phyloP scores from a whole-genome alignment of 2,113 vertebrate genomes.

The Syngnathus typhle region DNA sequence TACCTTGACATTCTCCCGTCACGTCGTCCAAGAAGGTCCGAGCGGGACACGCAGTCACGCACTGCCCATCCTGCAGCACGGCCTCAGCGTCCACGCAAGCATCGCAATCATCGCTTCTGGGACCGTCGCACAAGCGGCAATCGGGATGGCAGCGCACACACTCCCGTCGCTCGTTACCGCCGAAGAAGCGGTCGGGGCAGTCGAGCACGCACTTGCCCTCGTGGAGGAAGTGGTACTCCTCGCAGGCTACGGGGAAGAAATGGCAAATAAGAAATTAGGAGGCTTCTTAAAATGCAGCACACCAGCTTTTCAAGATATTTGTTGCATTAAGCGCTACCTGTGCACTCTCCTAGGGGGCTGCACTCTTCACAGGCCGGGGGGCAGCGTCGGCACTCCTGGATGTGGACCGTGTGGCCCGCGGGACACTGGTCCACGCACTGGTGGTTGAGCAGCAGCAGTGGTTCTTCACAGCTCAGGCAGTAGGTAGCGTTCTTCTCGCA shows the following conservation, averaged over 20 bases:
- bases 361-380: slow-evolving; percentile 79
- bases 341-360: slow-evolving; percentile 68
- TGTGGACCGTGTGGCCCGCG: slow-evolving; percentile 60
- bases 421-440: slow-evolving; percentile 76
- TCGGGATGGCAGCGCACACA: slow-evolving; percentile 76
- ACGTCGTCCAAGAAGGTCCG: slow-evolving; percentile 70
- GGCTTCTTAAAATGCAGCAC: too few species aligned
- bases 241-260: slow-evolving; percentile 69
- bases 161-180: slow-evolving; percentile 43
- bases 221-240: slow-evolving; percentile 70
- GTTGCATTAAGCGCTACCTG: slow-evolving; percentile 67
- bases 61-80: slow-evolving; percentile 67
- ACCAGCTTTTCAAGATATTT: too few species aligned
- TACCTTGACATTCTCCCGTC: slow-evolving; percentile 77
- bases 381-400: slow-evolving; percentile 77
- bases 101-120: slow-evolving; percentile 68
- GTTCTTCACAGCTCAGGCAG: slow-evolving; percentile 76
- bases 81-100: slow-evolving; percentile 50
- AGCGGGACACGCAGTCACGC: slow-evolving; percentile 70
- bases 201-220: slow-evolving; percentile 66
- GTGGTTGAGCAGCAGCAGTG: slow-evolving; percentile 70
- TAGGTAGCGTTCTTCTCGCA: slow-evolving; percentile 73
- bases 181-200: slow-evolving; percentile 76
- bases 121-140: slow-evolving; percentile 77
- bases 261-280: slow-evolving; percentile 5